Base-by-base conservation (phyloP, 2,888 invertebrate species). In the Parthenolecanium corni region DNA sequence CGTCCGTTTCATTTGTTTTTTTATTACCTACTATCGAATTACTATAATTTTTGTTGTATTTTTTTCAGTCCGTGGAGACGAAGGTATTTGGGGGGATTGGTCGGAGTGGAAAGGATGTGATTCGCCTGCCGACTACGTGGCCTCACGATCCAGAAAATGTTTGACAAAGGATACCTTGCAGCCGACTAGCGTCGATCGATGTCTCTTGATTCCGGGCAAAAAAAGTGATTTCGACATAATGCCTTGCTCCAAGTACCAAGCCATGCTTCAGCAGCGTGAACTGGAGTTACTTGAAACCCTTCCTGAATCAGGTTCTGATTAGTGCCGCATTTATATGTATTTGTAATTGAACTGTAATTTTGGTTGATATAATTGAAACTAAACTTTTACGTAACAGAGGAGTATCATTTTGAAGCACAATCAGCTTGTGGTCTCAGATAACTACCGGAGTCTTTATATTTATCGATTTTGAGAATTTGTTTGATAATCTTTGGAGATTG, bases 41-140 rank as follows among this genome's bases (percentile, higher is more conserved):
- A n/a, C n/a, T n/a, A n/a, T n/a, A n/a, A n/a, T 31, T 31, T 31
- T 31, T 9, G 31, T 31, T 31, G 31, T 31, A 31, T 31, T 31
- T 31, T 31, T 65, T 66, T 12, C 65, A 68, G 69, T 69, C 36
- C 66, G 67, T 20, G 66, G 67, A 3, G 69, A 69, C 25, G 68
- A 68, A 53, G 68, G 69, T 40, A 54, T 66, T n/a, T 70, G 70
- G 70, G 68, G 69, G 1, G 65, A 67, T 52, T 70, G 70, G 70
- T 69, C 70, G 6, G 67, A 67, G 12, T 70, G 70, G 70, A 68
- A 67, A 40, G 68, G 68, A 1, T 70, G 70, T 46, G 64, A 67
- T 16, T 61, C 63, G 25, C 51, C 62, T 2, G 53, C 44, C n/a
- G 66, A 66, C 38, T 49, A 54, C 36, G 65, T 66, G 2, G 64